Evolutionary conservation across 2,888 invertebrate species (phyloP), one percentile per base, ranked within the genome.

Genomic region (Drosophila yooni): DNA sequence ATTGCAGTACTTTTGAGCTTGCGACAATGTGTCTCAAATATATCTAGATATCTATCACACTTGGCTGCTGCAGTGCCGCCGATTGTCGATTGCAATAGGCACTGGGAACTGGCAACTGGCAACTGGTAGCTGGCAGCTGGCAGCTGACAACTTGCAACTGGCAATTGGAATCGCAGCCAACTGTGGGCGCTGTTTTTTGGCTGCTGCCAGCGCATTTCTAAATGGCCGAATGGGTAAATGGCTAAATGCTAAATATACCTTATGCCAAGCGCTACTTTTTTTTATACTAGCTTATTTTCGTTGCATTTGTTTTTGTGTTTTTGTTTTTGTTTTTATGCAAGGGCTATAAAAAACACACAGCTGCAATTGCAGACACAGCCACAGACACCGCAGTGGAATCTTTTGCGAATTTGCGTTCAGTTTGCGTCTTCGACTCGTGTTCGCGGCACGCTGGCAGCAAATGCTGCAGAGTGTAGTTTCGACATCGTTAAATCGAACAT

Each of bases 391-490:
- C 51, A 58, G 65, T 58, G 58, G 65, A 69, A 67, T 70, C 57
- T 71, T 21, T 66, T 57, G 54, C 60, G 4, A 40, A 36, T 43
- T 69, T 77, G 82, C 80, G 76, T 88, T 91, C 75, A 91, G 92
- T 92, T 91, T 82, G 82, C 87, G 82, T 83, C 69, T 90, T 82
- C 90, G 89, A 83, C 85, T 88, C 89, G 88, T 88, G 88, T 88
- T 84, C 90, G 89, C 85, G 79, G 72, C 79, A 82, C 81, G 81
- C 65, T 67, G 73, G 29, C 80, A 74, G 46, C 79, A 74, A 65
- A 48, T 68, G 79, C 80, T 87, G 81, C 80, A 74, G 38, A 64
- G 52, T 52, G 48, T 51, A 56, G 15, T 46, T 50, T 34, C 25
- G 57, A 25, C 53, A 58, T 53, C 36, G 48, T 34, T n/a, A 29